Percentiles rank a stretch among this genome's conserved stretches.
Conservation (phyloP, 2,113 vertebrate genomes). For the Psettodes erumei region DNA sequence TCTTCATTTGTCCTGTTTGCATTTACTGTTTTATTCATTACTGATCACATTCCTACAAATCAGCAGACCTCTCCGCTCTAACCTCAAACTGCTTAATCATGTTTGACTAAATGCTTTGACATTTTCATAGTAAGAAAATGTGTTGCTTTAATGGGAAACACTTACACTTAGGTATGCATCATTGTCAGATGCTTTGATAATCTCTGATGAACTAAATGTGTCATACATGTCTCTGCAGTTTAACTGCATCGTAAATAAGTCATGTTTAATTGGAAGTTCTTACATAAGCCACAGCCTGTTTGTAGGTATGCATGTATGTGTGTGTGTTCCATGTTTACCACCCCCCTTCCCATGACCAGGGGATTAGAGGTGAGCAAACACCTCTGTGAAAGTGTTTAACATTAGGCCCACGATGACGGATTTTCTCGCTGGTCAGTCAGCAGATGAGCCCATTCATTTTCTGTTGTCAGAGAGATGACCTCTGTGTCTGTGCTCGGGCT, state of each 20-base stretch:
- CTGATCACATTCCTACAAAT: conserved; percentile 29
- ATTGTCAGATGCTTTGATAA: conserved; percentile 30
- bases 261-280: conserved; percentile 44
- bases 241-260: conserved; percentile 37
- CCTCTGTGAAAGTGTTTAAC: conserved; percentile 77
- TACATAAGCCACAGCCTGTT: conserved; percentile 37
- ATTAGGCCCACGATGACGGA: conserved; percentile 61
- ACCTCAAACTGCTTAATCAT: conserved; percentile 36
- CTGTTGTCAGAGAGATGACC: conserved; percentile 74
- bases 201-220: conserved; percentile 10
- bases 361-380: conserved; percentile 72
- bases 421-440: conserved; percentile 73
- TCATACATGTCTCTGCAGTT: conserved; percentile 3
- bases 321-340: conserved; percentile 50
- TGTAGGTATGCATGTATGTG: conserved; percentile 35
- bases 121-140: conserved; percentile 35
- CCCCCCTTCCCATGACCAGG: conserved; percentile 24
- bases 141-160: conserved; percentile 45
- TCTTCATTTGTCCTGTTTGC: conserved; percentile 28
- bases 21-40: conserved; percentile 15
- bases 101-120: conserved; percentile 47
- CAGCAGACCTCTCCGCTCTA: neutral
- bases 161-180: conserved; percentile 32
- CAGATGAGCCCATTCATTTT: conserved; percentile 79
- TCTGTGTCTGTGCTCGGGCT: conserved; percentile 22